These are phyloP conservation scores for Vireo altiloquus DNA, from an alignment of 2,113 vertebrate genomes.

Conservation along the genomic window DNA sequence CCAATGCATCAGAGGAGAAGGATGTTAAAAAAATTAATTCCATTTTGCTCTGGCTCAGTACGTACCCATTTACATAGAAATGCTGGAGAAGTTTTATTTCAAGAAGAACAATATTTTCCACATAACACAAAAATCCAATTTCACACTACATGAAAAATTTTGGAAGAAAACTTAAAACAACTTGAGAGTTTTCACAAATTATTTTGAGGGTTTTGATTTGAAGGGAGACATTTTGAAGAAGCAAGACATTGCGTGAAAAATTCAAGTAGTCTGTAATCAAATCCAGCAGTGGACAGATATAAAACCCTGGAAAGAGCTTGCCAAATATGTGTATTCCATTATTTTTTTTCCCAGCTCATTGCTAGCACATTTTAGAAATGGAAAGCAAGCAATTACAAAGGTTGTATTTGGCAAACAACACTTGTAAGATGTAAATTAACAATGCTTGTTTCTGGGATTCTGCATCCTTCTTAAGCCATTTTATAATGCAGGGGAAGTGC, in stretches of 20 bases:
- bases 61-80: not conserved
- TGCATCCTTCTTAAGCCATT: not conserved
- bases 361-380: not conserved
- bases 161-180: not conserved
- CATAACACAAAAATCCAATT: not conserved
- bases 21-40: not conserved
- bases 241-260: not conserved
- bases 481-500: not conserved
- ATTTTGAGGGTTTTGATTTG: not conserved
- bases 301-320: not conserved
- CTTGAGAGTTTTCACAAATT: not conserved
- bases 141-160: not conserved
- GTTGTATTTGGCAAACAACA: not conserved
- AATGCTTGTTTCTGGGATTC: not conserved
- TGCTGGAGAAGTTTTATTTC: not conserved
- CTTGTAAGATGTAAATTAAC: not conserved
- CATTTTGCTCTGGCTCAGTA: not conserved
- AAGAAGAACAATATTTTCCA: not conserved
- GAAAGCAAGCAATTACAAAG: not conserved
- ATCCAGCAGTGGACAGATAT: not conserved
- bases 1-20: not conserved
- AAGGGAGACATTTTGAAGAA: not conserved
- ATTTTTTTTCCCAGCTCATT: not conserved
- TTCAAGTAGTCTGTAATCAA: not conserved
- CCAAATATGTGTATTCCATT: not conserved